Conservation (phyloP, 2,888 invertebrate genomes). For the Catocala sponsa region DNA sequence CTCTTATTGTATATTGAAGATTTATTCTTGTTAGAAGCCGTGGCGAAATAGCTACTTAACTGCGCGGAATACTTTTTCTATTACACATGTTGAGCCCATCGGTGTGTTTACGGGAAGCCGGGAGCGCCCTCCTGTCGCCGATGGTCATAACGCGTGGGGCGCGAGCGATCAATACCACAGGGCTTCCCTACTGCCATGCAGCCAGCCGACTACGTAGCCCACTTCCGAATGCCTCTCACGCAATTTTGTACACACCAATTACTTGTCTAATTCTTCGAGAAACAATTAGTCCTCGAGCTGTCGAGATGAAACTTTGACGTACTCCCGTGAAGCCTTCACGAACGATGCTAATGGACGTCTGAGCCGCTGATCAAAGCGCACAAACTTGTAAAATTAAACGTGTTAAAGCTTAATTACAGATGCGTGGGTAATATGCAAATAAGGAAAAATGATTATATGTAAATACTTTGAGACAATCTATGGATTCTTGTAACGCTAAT, state of each 20-base stretch:
- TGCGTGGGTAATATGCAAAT: slow-evolving; percentile 41
- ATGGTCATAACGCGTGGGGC: slow-evolving; percentile 82
- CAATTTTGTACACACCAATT: slow-evolving; percentile 60
- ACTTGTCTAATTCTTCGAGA: slow-evolving; percentile 54
- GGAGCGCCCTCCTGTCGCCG: slow-evolving; percentile 84
- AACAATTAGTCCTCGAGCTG: slow-evolving; percentile 51
- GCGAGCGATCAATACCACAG: slow-evolving; percentile 82
- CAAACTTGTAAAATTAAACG: slow-evolving; percentile 41
- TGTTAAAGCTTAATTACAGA: slow-evolving; percentile 28
- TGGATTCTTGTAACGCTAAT: slow-evolving; percentile 1
- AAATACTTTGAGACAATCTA: slow-evolving; percentile 25
- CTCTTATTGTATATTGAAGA: not conserved
- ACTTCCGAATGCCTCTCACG: slow-evolving; percentile 66
- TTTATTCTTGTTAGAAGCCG: slow-evolving; percentile 12
- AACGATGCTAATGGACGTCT: slow-evolving; percentile 36
- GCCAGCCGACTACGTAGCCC: slow-evolving; percentile 62
- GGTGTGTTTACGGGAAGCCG: slow-evolving; percentile 74
- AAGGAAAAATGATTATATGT: slow-evolving; percentile 21
- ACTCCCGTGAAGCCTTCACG: slow-evolving; percentile 25
- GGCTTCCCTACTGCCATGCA: slow-evolving; percentile 75
- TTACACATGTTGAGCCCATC: slow-evolving; percentile 65
- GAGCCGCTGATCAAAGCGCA: slow-evolving; percentile 38
- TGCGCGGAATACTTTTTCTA: slow-evolving; percentile 49
- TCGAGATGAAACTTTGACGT: slow-evolving; percentile 37
- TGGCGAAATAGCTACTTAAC: slow-evolving; percentile 32